These are phyloP conservation scores for Stylophora pistillata DNA, from an alignment of 64 coral and sea anemone genomes.

Conservation along the genomic window DNA sequence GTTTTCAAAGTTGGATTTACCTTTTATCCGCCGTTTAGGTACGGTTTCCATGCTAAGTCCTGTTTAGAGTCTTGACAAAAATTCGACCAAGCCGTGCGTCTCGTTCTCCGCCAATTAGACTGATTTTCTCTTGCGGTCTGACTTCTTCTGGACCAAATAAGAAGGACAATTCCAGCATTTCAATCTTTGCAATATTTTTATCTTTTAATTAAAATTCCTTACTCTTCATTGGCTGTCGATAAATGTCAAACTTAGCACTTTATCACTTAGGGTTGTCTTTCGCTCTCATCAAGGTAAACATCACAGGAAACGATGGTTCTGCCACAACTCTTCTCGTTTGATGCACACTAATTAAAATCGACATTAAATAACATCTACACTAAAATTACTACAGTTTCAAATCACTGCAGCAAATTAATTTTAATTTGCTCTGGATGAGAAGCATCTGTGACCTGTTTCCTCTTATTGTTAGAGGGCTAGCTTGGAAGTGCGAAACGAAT, in stretches of 20 bases:
- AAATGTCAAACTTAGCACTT: conserved; percentile 15
- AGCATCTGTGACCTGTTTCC: no score
- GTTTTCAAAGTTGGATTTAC: no score
- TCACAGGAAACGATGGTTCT: not conserved
- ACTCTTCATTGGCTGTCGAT: not conserved
- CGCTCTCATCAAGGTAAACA: not conserved
- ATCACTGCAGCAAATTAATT: no score
- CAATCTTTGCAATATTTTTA: not conserved
- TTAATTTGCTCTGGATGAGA: no score
- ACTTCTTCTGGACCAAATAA: not conserved
- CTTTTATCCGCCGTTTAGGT: no score
- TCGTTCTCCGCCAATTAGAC: not conserved
- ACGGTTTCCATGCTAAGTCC: no score
- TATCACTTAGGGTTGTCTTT: conserved; percentile 1
- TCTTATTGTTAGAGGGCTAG: no score
- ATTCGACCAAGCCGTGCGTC: not conserved
- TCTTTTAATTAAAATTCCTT: conserved; percentile 34
- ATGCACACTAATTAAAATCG: not conserved
- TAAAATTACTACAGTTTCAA: not conserved
- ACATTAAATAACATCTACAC: not conserved
- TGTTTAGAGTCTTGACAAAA: not conserved
- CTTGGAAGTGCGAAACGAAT: no score
- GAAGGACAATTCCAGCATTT: not conserved
- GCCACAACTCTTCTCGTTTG: not conserved
- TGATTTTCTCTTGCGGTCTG: not conserved